Base-by-base conservation (phyloP, 2,797 vertebrate genomes). In the Clarias laeviceps region DNA sequence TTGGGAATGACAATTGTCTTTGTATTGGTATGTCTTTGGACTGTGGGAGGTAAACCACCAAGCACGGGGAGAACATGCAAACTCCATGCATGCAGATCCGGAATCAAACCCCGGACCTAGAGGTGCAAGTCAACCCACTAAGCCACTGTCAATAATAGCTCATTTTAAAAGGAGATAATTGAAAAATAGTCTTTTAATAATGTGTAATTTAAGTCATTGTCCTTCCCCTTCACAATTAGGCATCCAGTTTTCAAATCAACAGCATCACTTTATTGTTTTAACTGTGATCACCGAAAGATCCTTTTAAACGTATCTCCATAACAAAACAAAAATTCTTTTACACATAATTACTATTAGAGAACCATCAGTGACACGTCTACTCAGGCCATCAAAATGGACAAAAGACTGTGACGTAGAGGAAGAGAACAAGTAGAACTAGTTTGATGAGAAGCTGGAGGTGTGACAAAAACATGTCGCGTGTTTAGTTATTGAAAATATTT, bases 391-490 rank as follows among this genome's bases (percentile, higher is more conserved):
- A 12, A 81, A 54, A 54, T 22, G 62, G 64, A 68, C 79, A 81
- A 81, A 54, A 66, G 5, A 15, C 59, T 22, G 59, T 80, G 79
- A 81, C 79, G 79, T 68, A 80, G 37, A 69, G 32, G 59, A 82
- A 87, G 45, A 84, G 80, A 82, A 80, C 74, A 85, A 61, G 61
- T 50, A 78, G 56, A 61, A 84, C 61, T 4, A 85, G 80, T 1
- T 82, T 66, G 20, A 87, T 89, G 80, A 68, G 62, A 32, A 87
- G 70, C 82, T 89, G 87, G 85, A 85, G 66, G 37, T 89, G 45
- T 50, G 3, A 32, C 80, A 89, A 82, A 62, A 65, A 15, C 22
- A n/a, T 37, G 50, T 87, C 85, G 79, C 82, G 34, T 45, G 34
- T 89, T 78, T 70, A 45, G 54, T 70, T 70, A 24, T 3, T 57